phyloP scores from a whole-genome alignment of 2,113 vertebrate genomes.

The Perccottus glenii region DNA sequence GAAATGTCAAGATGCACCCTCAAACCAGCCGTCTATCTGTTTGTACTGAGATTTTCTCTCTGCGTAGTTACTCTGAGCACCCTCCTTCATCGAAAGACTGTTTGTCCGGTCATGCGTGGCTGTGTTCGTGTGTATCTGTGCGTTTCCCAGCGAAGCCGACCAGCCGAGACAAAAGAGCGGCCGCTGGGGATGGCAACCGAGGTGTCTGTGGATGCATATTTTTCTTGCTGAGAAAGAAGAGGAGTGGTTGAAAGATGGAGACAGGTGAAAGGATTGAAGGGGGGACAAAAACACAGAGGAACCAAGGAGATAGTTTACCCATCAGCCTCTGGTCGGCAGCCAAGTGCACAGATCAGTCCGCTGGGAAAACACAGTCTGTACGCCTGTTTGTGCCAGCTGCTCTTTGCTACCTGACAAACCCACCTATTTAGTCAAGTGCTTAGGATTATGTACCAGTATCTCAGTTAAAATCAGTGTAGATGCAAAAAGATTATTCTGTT shows the following conservation, averaged over 20 bases:
- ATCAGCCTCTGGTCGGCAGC: constrained; percentile 84
- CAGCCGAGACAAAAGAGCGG: constrained; percentile 49
- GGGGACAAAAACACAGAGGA: not conserved
- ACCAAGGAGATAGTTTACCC: constrained; percentile 18
- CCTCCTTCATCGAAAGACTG: constrained; percentile 39
- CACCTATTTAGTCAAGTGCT: constrained; percentile 19
- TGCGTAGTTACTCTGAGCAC: constrained; percentile 62
- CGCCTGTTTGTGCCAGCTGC: constrained; percentile 97
- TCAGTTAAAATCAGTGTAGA: not conserved
- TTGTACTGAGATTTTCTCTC: constrained; percentile 40
- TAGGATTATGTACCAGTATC: not conserved
- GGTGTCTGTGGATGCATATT: constrained; percentile 9
- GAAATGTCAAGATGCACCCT: constrained; percentile 16
- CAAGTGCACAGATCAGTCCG: constrained; percentile 88
- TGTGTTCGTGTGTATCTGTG: constrained; percentile 27
- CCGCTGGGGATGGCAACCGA: constrained; percentile 16
- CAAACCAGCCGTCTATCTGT: constrained; percentile 27
- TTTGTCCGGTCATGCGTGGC: constrained; percentile 61
- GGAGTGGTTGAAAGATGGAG: constrained; percentile 4
- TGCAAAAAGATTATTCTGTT: too few species aligned
- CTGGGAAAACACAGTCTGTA: constrained; percentile 86
- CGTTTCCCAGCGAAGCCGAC: constrained; percentile 13
- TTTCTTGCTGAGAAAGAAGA: constrained; percentile 1
- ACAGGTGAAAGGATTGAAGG: constrained; percentile 1
- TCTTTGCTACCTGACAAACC: constrained; percentile 79